Evolutionary conservation across 2,888 invertebrate genomes (phyloP).

Genomic region (Drosophila kuntzei): DNA sequence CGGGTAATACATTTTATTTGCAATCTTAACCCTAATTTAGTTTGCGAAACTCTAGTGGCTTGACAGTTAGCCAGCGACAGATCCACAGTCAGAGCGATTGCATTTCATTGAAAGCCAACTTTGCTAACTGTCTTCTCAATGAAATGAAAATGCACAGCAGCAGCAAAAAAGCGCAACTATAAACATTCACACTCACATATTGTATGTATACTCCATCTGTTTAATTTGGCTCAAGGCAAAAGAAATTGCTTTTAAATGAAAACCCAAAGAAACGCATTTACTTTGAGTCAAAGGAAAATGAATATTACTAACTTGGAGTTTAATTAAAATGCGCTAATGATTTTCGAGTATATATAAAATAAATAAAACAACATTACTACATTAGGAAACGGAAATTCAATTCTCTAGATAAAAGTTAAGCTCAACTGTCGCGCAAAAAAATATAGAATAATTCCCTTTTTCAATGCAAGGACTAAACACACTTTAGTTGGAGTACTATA

Average conservation of each 20-base stretch:
- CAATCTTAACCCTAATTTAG: slow-evolving; percentile 81
- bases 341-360: slow-evolving; percentile 54
- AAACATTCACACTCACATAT: slow-evolving; percentile 54
- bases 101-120: slow-evolving; percentile 15
- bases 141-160: slow-evolving; percentile 65
- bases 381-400: slow-evolving; percentile 16
- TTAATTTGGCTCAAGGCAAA: slow-evolving; percentile 56
- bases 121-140: slow-evolving; percentile 72
- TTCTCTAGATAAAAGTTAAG: slow-evolving; percentile 53
- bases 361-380: slow-evolving; percentile 20
- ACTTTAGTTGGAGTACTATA: no score
- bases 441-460: background rate
- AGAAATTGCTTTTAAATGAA: slow-evolving; percentile 30
- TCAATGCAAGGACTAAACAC: background rate
- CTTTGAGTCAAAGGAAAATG: slow-evolving; percentile 74
- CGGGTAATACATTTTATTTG: slow-evolving; percentile 78
- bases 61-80: slow-evolving; percentile 52
- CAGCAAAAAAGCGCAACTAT: slow-evolving; percentile 74
- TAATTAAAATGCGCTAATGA: slow-evolving; percentile 80
- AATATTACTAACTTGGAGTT: slow-evolving; percentile 80
- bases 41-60: slow-evolving; percentile 65
- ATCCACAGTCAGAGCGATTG: slow-evolving; percentile 20
- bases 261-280: slow-evolving; percentile 47
- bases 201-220: slow-evolving; percentile 48
- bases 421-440: slow-evolving; percentile 14